A percentile compares a stretch with the other conserved stretches of the same genome.
These are phyloP conservation scores for Seira ritae DNA, from an alignment of 2,888 invertebrate genomes.

Conservation along the genomic window DNA sequence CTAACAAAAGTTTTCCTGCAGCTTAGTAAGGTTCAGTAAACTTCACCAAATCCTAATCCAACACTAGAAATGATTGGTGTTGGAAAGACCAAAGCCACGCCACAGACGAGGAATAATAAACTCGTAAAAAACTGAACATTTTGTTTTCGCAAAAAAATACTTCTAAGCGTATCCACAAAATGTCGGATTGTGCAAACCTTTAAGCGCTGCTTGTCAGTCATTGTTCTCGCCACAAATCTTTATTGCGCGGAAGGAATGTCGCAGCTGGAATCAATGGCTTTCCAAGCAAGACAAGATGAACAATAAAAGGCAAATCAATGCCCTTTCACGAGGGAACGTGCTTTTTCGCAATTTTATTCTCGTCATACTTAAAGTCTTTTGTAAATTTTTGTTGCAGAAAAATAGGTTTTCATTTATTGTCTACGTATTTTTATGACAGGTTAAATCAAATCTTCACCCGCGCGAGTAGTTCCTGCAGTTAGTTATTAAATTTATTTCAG, in stretches of 20 bases:
- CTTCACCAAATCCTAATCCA: too few relatives aligned
- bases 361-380: neutral
- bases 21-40: too few relatives aligned
- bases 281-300: conserved; percentile 28
- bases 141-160: too few relatives aligned
- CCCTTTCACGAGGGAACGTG: conserved; percentile 28
- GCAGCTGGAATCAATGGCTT: conserved; percentile 48
- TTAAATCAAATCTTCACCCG: conserved; percentile 44
- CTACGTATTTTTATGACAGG: conserved; percentile 44
- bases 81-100: too few relatives aligned
- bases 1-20: too few relatives aligned
- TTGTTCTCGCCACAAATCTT: too few relatives aligned
- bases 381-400: too few relatives aligned
- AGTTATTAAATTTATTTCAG: too few relatives aligned
- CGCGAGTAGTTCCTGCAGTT: conserved; percentile 12
- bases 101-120: too few relatives aligned
- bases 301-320: conserved; percentile 52
- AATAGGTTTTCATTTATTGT: neutral
- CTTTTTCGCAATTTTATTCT: conserved; percentile 39
- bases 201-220: neutral
- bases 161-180: too few relatives aligned
- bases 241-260: conserved; percentile 22
- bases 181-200: neutral
- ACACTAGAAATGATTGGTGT: too few relatives aligned
- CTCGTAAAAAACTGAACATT: too few relatives aligned